These are phyloP conservation scores for Catotricha subobsoleta DNA, from an alignment of 2,888 invertebrate species.

Conservation along the genomic window DNA sequence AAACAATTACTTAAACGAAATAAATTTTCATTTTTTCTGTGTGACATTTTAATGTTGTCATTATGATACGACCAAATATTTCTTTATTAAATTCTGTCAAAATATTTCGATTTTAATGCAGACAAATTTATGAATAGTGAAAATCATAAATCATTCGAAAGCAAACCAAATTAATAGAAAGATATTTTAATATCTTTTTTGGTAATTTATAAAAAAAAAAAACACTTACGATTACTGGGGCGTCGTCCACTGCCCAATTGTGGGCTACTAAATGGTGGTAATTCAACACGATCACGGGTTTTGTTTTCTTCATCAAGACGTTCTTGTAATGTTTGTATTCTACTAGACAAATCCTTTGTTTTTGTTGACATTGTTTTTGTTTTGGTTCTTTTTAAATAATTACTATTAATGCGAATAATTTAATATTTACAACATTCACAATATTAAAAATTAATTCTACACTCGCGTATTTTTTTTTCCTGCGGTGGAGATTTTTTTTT, in stretches of 20 bases:
- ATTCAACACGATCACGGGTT: slow-evolving; percentile 30
- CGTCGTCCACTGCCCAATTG: slow-evolving; percentile 37
- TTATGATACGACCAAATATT: neutral
- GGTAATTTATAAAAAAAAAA: slow-evolving; percentile 9
- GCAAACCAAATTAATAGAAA: slow-evolving; percentile 1
- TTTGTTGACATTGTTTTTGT: neutral
- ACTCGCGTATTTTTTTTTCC: too few relatives aligned
- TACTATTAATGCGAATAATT: neutral
- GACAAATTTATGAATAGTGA: too few relatives aligned
- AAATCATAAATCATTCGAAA: slow-evolving; percentile 8
- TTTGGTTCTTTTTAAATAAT: neutral
- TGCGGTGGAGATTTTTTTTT: too few relatives aligned
- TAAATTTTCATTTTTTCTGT: too few relatives aligned
- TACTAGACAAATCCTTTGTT: slow-evolving; percentile 48
- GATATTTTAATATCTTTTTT: too few relatives aligned
- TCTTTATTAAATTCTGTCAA: neutral
- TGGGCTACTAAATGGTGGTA: slow-evolving; percentile 24
- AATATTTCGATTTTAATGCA: too few relatives aligned
- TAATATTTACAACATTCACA: neutral
- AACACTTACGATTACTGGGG: slow-evolving; percentile 45
- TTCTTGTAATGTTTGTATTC: slow-evolving; percentile 66
- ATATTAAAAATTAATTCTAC: neutral
- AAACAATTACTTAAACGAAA: too few relatives aligned
- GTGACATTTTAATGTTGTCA: neutral
- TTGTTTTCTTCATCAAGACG: slow-evolving; percentile 41